Conservation (phyloP, 2,888 invertebrate species). For the Incurvaria masculella region DNA sequence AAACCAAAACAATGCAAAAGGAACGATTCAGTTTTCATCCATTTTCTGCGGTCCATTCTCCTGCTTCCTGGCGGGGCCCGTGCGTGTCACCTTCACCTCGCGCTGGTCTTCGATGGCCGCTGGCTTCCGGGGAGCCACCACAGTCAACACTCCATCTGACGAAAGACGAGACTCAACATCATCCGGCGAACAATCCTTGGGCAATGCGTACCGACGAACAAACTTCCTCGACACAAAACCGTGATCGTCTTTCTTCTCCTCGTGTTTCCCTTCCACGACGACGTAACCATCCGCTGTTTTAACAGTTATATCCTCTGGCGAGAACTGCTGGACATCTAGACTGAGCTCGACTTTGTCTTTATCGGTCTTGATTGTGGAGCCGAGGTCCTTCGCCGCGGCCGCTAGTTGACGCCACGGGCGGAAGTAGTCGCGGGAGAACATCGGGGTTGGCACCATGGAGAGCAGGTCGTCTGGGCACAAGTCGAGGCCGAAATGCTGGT, state of each 20-base stretch:
- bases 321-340: slow-evolving; percentile 73
- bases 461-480: slow-evolving; percentile 48
- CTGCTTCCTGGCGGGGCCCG: slow-evolving; percentile 56
- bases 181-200: slow-evolving; percentile 67
- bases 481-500: slow-evolving; percentile 54
- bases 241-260: slow-evolving; percentile 72
- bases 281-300: slow-evolving; percentile 69
- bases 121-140: slow-evolving; percentile 58
- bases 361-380: slow-evolving; percentile 43
- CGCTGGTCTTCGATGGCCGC: slow-evolving; percentile 43
- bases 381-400: slow-evolving; percentile 46
- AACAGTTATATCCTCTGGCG: slow-evolving; percentile 71
- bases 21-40: no score
- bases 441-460: slow-evolving; percentile 23
- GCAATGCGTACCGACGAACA: slow-evolving; percentile 70
- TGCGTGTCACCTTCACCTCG: slow-evolving; percentile 57
- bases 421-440: slow-evolving; percentile 33
- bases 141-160: slow-evolving; percentile 70
- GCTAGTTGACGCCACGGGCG: slow-evolving; percentile 45
- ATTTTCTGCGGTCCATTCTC: no score
- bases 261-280: slow-evolving; percentile 75
- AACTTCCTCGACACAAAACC: slow-evolving; percentile 74
- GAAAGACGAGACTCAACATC: slow-evolving; percentile 69
- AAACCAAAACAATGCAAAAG: no score
- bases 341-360: slow-evolving; percentile 55